phyloP scores from a whole-genome alignment of 2,888 invertebrate genomes.

The Cynaeus angustus region DNA sequence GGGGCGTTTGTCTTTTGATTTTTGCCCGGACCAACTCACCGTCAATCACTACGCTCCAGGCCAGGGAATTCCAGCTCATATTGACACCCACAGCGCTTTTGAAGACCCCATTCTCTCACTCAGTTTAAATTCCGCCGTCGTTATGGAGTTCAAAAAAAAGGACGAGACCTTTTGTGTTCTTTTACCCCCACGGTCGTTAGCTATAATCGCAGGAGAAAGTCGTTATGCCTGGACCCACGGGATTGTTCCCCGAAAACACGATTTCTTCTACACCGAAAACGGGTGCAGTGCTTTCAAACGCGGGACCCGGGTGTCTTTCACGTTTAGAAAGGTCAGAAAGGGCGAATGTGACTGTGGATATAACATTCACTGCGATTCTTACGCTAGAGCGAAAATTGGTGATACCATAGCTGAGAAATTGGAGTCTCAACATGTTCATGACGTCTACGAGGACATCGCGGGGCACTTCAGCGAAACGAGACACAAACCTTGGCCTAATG shows the following conservation, averaged over 20 bases:
- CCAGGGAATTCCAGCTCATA: constrained; percentile 95
- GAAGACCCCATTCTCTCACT: constrained; percentile 90
- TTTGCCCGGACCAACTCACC: constrained; percentile 86
- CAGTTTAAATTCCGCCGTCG: constrained; percentile 85
- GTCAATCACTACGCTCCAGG: constrained; percentile 89
- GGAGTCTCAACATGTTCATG: constrained; percentile 86
- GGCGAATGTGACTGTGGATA: constrained; percentile 79
- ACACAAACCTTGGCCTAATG: constrained; percentile 95
- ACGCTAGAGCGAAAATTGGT: constrained; percentile 48
- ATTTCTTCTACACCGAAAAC: constrained; percentile 77
- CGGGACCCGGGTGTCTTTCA: constrained; percentile 84
- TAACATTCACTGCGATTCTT: constrained; percentile 80
- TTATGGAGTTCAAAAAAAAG: constrained; percentile 91
- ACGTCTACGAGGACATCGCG: constrained; percentile 96
- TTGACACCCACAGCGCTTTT: constrained; percentile 97
- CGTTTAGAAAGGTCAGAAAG: constrained; percentile 79
- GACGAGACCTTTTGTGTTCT: constrained; percentile 77
- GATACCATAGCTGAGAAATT: constrained; percentile 74
- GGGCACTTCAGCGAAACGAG: constrained; percentile 95
- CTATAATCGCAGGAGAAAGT: constrained; percentile 85
- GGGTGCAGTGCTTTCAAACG: constrained; percentile 75
- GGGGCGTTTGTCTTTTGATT: constrained; percentile 70
- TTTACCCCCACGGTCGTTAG: constrained; percentile 82
- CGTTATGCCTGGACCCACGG: constrained; percentile 89
- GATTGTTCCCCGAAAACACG: constrained; percentile 88